phyloP scores from a whole-genome alignment of 2,888 invertebrate genomes.

The Ecliptopera silaceata region DNA sequence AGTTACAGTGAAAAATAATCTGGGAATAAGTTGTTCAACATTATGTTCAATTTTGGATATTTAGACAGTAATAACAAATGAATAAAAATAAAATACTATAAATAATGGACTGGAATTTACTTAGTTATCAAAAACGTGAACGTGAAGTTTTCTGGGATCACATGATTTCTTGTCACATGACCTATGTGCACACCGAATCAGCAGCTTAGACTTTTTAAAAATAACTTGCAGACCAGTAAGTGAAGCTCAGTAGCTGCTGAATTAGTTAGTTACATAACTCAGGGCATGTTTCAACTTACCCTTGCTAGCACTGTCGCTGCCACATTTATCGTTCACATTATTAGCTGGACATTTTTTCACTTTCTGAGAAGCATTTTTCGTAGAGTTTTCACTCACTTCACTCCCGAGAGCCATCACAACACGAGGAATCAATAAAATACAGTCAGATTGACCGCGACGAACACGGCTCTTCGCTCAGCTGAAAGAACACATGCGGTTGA shows the following conservation, averaged over 20 bases:
- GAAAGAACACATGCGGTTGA: conserved; percentile 80
- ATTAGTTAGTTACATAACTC: conserved; percentile 78
- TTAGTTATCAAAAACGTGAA: background rate
- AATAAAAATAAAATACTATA: background rate
- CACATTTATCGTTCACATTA: conserved; percentile 71
- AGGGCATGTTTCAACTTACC: conserved; percentile 75
- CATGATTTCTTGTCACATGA: conserved; percentile 76
- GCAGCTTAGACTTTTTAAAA: background rate
- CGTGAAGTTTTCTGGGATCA: conserved; percentile 47
- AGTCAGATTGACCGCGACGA: conserved; percentile 77
- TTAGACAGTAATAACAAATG: background rate
- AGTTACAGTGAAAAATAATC: conserved; percentile 38
- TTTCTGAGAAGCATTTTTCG: conserved; percentile 75
- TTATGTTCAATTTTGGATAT: conserved; percentile 22
- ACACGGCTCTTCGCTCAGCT: conserved; percentile 79
- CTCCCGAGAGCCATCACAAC: conserved; percentile 84
- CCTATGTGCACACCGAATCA: conserved; percentile 41
- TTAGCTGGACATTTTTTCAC: conserved; percentile 78
- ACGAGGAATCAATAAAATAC: conserved; percentile 79
- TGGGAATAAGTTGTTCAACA: conserved; percentile 60
- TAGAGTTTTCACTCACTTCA: conserved; percentile 81
- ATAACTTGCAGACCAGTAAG: conserved; percentile 3
- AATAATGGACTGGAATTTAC: background rate
- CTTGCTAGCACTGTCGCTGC: conserved; percentile 72
- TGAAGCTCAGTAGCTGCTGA: conserved; percentile 34